phyloP scores from a whole-genome alignment of 92 coral and sea anemone genomes.

The Ricordea florida region DNA sequence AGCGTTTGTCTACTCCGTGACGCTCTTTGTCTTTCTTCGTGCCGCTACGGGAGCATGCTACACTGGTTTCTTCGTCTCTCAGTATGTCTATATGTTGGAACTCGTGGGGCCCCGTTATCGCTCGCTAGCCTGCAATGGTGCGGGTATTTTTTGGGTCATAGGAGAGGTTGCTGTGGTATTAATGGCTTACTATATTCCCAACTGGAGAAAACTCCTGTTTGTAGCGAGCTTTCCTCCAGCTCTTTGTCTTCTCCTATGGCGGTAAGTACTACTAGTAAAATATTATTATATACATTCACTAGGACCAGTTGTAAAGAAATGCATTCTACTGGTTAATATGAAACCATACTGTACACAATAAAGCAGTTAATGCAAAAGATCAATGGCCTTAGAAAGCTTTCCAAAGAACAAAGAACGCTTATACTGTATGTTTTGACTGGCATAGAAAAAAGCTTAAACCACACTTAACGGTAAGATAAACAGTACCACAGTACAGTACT shows the following conservation, averaged over 20 bases:
- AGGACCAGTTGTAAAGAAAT: too few relatives aligned
- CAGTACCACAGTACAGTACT: too few relatives aligned
- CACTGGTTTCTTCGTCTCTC: constrained; percentile 66
- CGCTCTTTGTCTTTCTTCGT: constrained; percentile 70
- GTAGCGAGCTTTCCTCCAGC: constrained; percentile 35
- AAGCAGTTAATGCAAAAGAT: background rate
- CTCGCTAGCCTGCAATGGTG: constrained; percentile 28
- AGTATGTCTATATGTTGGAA: constrained; percentile 66
- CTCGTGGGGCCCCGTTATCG: constrained; percentile 51
- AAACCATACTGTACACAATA: background rate
- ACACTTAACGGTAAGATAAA: too few relatives aligned
- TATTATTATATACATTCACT: too few relatives aligned
- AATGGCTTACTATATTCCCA: constrained; percentile 48
- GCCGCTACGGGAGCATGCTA: constrained; percentile 61
- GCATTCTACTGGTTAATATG: background rate
- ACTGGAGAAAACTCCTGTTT: constrained; percentile 52
- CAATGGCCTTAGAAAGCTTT: background rate
- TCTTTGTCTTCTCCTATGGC: constrained; percentile 32
- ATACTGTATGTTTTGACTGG: background rate
- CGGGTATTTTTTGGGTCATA: constrained; percentile 31
- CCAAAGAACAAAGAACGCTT: background rate
- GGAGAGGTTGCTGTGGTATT: constrained; percentile 33
- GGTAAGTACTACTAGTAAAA: constrained; percentile 7
- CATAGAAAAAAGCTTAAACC: too few relatives aligned
- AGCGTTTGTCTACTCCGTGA: constrained; percentile 67